Evolutionary conservation across 2,113 vertebrate species (phyloP), one percentile per base, ranked within the genome.

Genomic region (Mus pahari): DNA sequence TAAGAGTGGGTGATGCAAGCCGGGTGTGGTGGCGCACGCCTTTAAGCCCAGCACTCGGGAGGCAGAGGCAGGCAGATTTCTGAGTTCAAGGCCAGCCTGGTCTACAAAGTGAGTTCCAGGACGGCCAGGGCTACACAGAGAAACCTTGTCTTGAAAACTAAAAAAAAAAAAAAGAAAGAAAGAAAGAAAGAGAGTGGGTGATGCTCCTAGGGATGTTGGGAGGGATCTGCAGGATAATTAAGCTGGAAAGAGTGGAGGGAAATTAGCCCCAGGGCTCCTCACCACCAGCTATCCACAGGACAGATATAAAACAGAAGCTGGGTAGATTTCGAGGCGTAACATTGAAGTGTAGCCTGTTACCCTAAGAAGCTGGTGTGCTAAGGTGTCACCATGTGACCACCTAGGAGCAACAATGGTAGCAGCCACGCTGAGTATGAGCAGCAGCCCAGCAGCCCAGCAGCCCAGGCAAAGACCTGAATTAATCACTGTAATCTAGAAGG

Each of bases 1-100:
- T 14, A 16, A 5, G 22, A 3, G 13, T n/a, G 42, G 39, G 3
- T 0, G n/a, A n/a, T n/a, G n/a, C n/a, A n/a, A n/a, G n/a, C n/a
- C n/a, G n/a, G n/a, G n/a, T n/a, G n/a, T n/a, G n/a, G n/a, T n/a
- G n/a, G n/a, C n/a, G n/a, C n/a, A n/a, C n/a, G n/a, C n/a, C n/a
- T n/a, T n/a, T n/a, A n/a, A n/a, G n/a, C n/a, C n/a, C n/a, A n/a
- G n/a, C n/a, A n/a, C n/a, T n/a, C n/a, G n/a, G n/a, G n/a, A n/a
- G n/a, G n/a, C n/a, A n/a, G n/a, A n/a, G n/a, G n/a, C n/a, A n/a
- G n/a, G n/a, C n/a, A n/a, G n/a, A n/a, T n/a, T n/a, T n/a, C n/a
- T n/a, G n/a, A n/a, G n/a, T n/a, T n/a, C n/a, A n/a, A n/a, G n/a
- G n/a, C n/a, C n/a, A n/a, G n/a, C n/a, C n/a, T n/a, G n/a, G n/a